A percentile compares a stretch with the other conserved stretches of the same genome.
These are phyloP conservation scores for Neomorphus geoffroyi DNA, from an alignment of 2,797 vertebrate species.

Conservation along the genomic window DNA sequence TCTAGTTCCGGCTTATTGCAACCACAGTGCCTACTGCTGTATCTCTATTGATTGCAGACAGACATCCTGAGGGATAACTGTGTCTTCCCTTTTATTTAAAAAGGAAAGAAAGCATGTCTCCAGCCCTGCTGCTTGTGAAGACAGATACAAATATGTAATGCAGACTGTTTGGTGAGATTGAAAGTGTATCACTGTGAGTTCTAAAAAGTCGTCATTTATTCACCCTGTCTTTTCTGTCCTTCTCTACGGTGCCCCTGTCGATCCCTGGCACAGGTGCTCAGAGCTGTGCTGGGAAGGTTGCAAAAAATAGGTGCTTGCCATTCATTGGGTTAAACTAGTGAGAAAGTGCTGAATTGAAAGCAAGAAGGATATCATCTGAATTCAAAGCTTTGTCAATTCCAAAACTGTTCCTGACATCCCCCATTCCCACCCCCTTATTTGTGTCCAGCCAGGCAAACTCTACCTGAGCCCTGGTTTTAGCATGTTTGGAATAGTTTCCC, in stretches of 20 bases:
- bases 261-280: not conserved
- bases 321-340: not conserved
- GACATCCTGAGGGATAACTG: constrained; percentile 38
- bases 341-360: not conserved
- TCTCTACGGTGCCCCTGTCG: not conserved
- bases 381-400: not conserved
- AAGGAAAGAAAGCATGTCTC: not conserved
- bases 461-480: not conserved
- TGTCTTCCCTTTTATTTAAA: constrained; percentile 21
- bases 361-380: not conserved
- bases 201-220: not conserved
- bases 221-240: not conserved
- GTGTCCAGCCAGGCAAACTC: not conserved
- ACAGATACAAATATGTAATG: constrained; percentile 6
- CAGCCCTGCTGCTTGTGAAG: not conserved
- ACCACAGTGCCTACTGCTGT: constrained; percentile 18
- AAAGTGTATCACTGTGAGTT: not conserved
- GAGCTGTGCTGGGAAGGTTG: not conserved
- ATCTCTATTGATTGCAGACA: constrained; percentile 41
- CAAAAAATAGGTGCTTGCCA: not conserved
- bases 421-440: not conserved
- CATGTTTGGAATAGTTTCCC: not conserved
- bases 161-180: not conserved
- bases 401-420: rapidly evolving
- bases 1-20: constrained; percentile 38